Conservation (phyloP, 2,888 invertebrate species). For the Phengaris alcon region DNA sequence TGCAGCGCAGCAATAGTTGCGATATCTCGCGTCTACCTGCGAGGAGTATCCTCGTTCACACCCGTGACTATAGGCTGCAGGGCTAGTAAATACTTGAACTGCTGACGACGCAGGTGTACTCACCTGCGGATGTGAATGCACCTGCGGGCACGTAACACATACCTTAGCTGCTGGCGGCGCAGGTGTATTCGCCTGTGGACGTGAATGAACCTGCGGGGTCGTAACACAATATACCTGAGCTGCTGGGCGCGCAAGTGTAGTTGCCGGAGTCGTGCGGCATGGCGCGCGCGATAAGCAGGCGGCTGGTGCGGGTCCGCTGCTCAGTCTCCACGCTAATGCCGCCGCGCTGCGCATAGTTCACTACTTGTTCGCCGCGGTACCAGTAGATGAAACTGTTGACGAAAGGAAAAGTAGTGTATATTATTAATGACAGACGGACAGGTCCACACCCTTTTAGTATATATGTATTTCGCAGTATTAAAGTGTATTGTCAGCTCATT, state of each 20-base stretch:
- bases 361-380: slow-evolving; percentile 90
- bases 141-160: slow-evolving; percentile 29
- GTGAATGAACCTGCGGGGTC: background rate
- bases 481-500: no score
- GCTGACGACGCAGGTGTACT: no score
- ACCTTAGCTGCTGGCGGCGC: slow-evolving; percentile 90
- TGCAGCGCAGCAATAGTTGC: no score
- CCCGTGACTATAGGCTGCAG: no score
- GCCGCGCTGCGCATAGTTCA: slow-evolving; percentile 91
- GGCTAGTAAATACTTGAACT: no score
- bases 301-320: slow-evolving; percentile 90
- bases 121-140: no score
- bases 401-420: slow-evolving; percentile 11
- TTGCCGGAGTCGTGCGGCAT: slow-evolving; percentile 92
- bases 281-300: slow-evolving; percentile 90
- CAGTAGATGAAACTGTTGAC: slow-evolving; percentile 84
- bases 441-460: no score
- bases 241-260: slow-evolving; percentile 93
- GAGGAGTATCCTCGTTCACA: no score
- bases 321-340: slow-evolving; percentile 93
- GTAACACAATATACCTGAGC: slow-evolving; percentile 79
- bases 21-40: no score
- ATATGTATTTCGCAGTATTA: no score
- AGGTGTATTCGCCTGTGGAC: slow-evolving; percentile 93
- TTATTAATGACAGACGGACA: background rate